phyloP scores from a whole-genome alignment of 2,113 vertebrate species.

The Crotalus tigris region DNA sequence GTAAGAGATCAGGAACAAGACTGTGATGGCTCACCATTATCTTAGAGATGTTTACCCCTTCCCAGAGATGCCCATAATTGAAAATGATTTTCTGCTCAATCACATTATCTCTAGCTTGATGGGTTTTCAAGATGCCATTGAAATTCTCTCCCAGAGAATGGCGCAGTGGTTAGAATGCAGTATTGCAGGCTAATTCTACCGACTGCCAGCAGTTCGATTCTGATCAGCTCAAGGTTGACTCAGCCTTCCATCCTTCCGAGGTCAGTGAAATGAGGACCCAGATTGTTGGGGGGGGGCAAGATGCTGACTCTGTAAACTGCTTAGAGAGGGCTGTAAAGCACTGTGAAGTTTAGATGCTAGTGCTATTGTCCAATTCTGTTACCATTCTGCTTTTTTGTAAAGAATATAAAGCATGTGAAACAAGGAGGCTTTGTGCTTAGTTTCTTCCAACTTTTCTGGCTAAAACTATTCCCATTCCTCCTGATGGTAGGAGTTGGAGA shows the following conservation, averaged over 20 bases:
- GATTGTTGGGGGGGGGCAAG: not conserved
- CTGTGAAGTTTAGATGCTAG: not conserved
- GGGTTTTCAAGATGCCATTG: not conserved
- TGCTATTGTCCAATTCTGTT: not conserved
- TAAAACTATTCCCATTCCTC: not conserved
- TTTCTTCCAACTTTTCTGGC: not conserved
- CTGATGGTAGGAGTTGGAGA: not conserved
- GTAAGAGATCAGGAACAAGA: not conserved
- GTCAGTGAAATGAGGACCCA: not conserved
- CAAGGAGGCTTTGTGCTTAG: not conserved
- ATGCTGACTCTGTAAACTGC: too few species aligned
- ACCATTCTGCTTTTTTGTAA: not conserved
- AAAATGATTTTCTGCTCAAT: not conserved
- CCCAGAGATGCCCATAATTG: not conserved
- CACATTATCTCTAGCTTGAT: not conserved
- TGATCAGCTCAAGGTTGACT: not conserved
- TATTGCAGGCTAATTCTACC: not conserved
- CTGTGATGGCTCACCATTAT: not conserved
- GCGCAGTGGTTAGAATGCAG: too few species aligned
- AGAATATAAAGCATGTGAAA: not conserved
- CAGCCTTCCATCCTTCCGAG: not conserved
- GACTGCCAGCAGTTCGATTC: not conserved
- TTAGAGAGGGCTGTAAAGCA: not conserved
- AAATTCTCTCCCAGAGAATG: not conserved
- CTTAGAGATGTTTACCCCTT: not conserved